phyloP scores from a whole-genome alignment of 2,797 vertebrate species.

The Oreortyx pictus region DNA sequence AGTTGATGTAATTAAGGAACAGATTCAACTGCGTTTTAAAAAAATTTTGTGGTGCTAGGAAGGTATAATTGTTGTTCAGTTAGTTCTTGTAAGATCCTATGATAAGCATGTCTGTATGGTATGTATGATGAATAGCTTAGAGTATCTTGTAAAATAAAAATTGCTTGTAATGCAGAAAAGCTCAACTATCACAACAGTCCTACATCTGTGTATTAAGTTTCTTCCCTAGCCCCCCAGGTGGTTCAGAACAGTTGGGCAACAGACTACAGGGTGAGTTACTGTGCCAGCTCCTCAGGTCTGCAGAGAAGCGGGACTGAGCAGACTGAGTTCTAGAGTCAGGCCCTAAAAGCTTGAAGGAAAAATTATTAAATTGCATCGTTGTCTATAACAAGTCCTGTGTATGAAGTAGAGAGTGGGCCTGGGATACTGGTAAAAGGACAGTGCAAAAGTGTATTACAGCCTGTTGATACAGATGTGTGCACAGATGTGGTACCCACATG shows the following conservation, averaged over 20 bases:
- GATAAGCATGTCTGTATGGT: not conserved
- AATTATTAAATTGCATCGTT: not conserved
- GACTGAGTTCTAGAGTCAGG: not conserved
- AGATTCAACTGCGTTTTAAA: slow-evolving; percentile 40
- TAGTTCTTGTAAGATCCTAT: not conserved
- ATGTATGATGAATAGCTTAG: not conserved
- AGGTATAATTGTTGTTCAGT: slow-evolving; percentile 65
- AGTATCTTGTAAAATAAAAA: not conserved
- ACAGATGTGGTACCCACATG: not conserved
- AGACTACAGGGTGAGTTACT: not conserved
- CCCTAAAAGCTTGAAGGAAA: not conserved
- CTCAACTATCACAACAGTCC: slow-evolving; percentile 20
- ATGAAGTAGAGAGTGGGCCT: not conserved
- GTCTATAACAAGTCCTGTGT: not conserved
- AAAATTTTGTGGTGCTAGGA: slow-evolving; percentile 48
- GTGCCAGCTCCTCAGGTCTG: not conserved
- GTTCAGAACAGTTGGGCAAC: slow-evolving; percentile 35
- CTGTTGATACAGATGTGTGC: not conserved
- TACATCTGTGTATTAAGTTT: not conserved
- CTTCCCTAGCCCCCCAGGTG: not conserved
- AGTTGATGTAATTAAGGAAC: slow-evolving; percentile 73
- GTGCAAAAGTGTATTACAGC: not conserved
- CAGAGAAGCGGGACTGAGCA: not conserved
- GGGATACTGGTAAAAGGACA: not conserved
- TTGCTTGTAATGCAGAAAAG: slow-evolving; percentile 3